Conservation (phyloP, 2,797 vertebrate species). For the Pagetopsis macropterus region DNA sequence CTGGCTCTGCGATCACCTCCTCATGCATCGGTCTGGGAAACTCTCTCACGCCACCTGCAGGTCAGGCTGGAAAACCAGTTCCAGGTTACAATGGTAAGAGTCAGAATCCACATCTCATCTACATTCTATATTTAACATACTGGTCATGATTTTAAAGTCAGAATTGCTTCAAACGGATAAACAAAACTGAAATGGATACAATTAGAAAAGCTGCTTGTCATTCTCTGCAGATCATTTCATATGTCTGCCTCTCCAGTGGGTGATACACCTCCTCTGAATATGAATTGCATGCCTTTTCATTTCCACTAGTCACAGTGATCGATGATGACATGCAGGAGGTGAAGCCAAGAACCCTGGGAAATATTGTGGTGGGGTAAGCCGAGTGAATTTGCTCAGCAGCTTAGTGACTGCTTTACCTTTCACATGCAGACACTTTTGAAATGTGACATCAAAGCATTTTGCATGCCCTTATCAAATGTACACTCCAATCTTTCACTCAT, state of each 20-base stretch:
- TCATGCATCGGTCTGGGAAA: conserved; percentile 92
- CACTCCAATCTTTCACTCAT: background rate
- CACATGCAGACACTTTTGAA: background rate
- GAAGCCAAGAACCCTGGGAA: conserved; percentile 89
- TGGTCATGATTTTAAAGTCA: background rate
- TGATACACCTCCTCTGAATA: conserved; percentile 18
- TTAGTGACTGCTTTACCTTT: background rate
- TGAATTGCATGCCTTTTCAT: conserved; percentile 26
- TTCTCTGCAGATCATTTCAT: conserved; percentile 15
- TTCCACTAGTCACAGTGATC: conserved; percentile 88
- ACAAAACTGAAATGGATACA: background rate
- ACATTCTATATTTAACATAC: background rate
- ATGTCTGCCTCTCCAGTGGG: conserved; percentile 4
- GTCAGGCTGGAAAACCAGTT: conserved; percentile 93
- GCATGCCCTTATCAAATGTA: background rate
- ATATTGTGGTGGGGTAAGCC: conserved; percentile 96
- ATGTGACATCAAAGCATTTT: background rate
- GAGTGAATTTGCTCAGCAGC: conserved; percentile 4
- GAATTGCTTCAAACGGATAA: background rate
- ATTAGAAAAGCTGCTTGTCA: background rate
- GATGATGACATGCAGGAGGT: conserved; percentile 87
- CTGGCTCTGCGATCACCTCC: conserved; percentile 93
- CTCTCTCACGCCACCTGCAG: conserved; percentile 89
- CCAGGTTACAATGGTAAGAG: conserved; percentile 93
- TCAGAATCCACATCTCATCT: background rate